Percentiles rank a stretch among this genome's conserved stretches.
Conservation (phyloP, 1,140 invertebrate genomes). For the Bombus ignitus region DNA sequence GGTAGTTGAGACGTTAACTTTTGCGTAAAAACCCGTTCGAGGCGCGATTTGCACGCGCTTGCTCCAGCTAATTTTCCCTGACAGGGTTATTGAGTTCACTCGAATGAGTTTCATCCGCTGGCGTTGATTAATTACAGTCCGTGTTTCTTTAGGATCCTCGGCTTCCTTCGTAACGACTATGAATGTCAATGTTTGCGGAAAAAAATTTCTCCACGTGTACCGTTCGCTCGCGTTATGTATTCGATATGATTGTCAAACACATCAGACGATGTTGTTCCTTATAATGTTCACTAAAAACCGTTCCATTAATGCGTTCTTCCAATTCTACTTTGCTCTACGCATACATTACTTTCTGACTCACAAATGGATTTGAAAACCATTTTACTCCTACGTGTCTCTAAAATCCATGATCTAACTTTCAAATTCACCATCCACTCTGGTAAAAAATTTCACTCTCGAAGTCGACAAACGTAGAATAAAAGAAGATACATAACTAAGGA, state of each 20-base stretch:
- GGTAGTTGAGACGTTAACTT: conserved; percentile 27
- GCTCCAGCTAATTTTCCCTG: conserved; percentile 15
- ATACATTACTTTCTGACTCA: neutral
- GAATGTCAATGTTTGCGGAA: neutral
- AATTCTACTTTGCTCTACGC: neutral
- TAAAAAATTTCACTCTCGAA: neutral
- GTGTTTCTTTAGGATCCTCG: neutral
- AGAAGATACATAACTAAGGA: neutral
- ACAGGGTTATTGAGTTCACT: conserved; percentile 33
- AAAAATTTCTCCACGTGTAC: neutral
- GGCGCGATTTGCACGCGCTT: neutral
- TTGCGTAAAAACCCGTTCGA: conserved; percentile 2
- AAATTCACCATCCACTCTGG: neutral
- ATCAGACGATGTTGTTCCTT: neutral
- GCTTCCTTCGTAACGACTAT: neutral
- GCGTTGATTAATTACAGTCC: conserved; percentile 20
- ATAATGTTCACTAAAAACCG: neutral
- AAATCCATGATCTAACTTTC: neutral
- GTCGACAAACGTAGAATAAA: neutral
- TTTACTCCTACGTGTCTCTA: neutral
- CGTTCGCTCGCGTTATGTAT: neutral
- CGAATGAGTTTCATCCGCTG: conserved; percentile 20
- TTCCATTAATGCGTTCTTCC: neutral
- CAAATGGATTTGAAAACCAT: neutral
- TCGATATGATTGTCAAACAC: neutral